phyloP scores from a whole-genome alignment of 37 sponge, comb jelly and placozoan species.

The Oopsacas minuta region DNA sequence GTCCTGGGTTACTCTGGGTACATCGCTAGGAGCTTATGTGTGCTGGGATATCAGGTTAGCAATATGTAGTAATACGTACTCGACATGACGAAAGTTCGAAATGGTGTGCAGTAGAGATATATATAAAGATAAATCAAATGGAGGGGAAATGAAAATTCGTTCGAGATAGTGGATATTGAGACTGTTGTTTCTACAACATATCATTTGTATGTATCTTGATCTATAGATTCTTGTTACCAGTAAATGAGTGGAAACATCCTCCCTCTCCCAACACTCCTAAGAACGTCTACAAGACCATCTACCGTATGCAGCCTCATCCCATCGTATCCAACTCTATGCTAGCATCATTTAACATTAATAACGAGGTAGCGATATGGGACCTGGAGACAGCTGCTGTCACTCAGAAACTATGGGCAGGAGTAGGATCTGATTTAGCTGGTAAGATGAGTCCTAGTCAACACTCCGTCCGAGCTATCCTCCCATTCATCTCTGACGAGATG shows the following conservation, averaged over 20 bases:
- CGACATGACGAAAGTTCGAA: background rate
- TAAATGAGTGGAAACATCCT: conserved; percentile 4
- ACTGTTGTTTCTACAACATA: too few relatives aligned
- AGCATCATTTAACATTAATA: conserved; percentile 54
- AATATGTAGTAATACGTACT: background rate
- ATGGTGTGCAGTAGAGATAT: too few relatives aligned
- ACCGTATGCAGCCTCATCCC: conserved; percentile 61
- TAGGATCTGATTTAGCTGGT: conserved; percentile 31
- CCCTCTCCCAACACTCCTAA: conserved; percentile 5
- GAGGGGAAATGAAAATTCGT: too few relatives aligned
- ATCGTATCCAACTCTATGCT: conserved; percentile 37
- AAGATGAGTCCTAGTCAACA: conserved; percentile 21
- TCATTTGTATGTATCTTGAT: too few relatives aligned
- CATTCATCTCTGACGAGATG: conserved; percentile 32
- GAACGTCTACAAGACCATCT: conserved; percentile 30
- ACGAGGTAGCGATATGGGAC: conserved; percentile 69
- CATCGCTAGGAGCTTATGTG: conserved; percentile 61
- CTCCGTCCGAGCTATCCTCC: conserved; percentile 29
- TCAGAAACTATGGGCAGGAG: conserved; percentile 67
- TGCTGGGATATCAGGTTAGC: conserved; percentile 87
- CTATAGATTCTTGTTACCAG: background rate
- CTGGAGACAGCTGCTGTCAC: conserved; percentile 60
- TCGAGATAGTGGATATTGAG: too few relatives aligned
- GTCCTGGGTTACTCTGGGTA: conserved; percentile 69
- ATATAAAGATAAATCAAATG: too few relatives aligned